Conservation (phyloP, 2,113 vertebrate species). For the rabbit (Oryctolagus cuniculus) region mOryCun1.1 NC_091453.1:99566001-99566500, state of each 20-base stretch:
- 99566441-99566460: conserved; percentile 11
- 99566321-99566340: background rate
- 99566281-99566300: background rate
- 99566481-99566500: too few species aligned
- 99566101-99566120: background rate
- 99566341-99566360: background rate
- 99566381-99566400: conserved; percentile 20
- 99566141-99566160: background rate
- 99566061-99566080: conserved; percentile 3
- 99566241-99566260: background rate
- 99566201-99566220: conserved; percentile 9
- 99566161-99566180: conserved; percentile 35
- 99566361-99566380: conserved; percentile 3
- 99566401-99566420: background rate
- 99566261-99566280: background rate
- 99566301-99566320: background rate
- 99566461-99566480: background rate
- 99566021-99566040: background rate
- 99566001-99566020: conserved; percentile 29
- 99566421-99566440: conserved; percentile 15
- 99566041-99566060: background rate
- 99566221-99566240: background rate
- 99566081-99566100: conserved; percentile 20
- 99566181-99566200: background rate
- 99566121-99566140: background rate